These are phyloP conservation scores for Pycnomerus fuliginosus DNA, from an alignment of 2,888 invertebrate species.

Conservation along the genomic window DNA sequence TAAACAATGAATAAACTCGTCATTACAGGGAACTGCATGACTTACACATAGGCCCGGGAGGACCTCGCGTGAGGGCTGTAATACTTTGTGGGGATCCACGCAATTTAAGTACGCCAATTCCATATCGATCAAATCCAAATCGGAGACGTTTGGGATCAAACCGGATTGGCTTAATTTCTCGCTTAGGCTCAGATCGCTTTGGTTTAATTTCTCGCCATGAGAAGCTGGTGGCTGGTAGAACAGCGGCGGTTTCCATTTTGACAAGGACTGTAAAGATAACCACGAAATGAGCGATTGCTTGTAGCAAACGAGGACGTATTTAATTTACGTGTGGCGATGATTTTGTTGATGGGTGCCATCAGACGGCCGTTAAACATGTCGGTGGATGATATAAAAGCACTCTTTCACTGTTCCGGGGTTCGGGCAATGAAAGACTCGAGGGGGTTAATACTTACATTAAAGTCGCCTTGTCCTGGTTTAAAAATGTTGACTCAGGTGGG, in stretches of 20 bases:
- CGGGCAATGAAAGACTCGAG: conserved; percentile 19
- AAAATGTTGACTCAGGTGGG: conserved; percentile 54
- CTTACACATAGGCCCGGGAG: too few relatives aligned
- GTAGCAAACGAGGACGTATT: too few relatives aligned
- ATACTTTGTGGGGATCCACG: not conserved
- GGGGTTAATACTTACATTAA: conserved; percentile 36
- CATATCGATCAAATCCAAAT: conserved; percentile 28
- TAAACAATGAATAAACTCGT: too few relatives aligned
- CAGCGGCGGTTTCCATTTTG: conserved; percentile 41
- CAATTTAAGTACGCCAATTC: conserved; percentile 21
- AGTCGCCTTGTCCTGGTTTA: conserved; percentile 44
- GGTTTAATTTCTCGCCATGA: conserved; percentile 53
- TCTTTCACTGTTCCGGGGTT: too few relatives aligned
- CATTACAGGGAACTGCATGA: too few relatives aligned
- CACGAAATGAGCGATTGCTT: too few relatives aligned
- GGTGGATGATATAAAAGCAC: too few relatives aligned
- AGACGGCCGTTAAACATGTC: too few relatives aligned
- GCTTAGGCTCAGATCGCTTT: conserved; percentile 3
- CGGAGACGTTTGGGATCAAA: conserved; percentile 9
- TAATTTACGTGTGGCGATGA: too few relatives aligned
- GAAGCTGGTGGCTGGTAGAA: conserved; percentile 46
- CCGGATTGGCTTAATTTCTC: conserved; percentile 11
- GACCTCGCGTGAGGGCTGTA: not conserved
- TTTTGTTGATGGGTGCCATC: too few relatives aligned
- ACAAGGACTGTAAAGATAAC: conserved; percentile 37